Evolutionary conservation across 2,888 invertebrate species (phyloP), one percentile per base, ranked within the genome.

Genomic region (Pyrrhosoma nymphula): DNA sequence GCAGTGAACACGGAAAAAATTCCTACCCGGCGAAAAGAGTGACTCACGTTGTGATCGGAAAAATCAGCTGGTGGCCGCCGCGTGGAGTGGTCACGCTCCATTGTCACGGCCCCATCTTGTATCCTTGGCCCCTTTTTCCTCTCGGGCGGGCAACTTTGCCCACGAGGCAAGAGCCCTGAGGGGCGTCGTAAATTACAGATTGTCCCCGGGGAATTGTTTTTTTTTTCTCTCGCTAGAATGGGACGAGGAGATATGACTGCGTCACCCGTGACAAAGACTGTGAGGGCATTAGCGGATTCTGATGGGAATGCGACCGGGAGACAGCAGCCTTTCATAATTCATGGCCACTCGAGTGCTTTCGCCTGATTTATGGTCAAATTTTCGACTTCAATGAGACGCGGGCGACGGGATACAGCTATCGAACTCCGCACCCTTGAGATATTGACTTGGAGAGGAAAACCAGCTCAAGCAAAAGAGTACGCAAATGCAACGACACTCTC

Each of bases 41-140:
- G 82, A 35, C 82, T 35, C 82, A 35, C 82, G 2, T 1, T 26
- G 47, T 14, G 82, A 82, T 82, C 35, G 82, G 82, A 82, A 82
- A 82, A 82, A 82, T 82, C 82, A 82, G 82, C 82, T 82, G 82
- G 35, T 82, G 82, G 82, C 82, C 82, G 16, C 30, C n/a, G n/a
- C n/a, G n/a, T n/a, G 82, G 35, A 82, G 10, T 35, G 82, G 82
- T 35, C 82, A 82, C 82, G 82, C 82, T 82, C 82, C 82, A 82
- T 82, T 82, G 82, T 82, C 82, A 82, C 82, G 82, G 35, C 8
- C 47, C 47, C 47, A 82, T 82, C 35, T 35, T n/a, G n/a, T n/a
- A 16, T 30, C 82, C 82, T 82, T 82, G 82, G 82, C 82, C 82
- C 82, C 35, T 18, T 82, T 82, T 82, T 82, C 30, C 82, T n/a